Base-by-base conservation (phyloP, 1,140 invertebrate genomes). In the Heliconius eleuchia region DNA sequence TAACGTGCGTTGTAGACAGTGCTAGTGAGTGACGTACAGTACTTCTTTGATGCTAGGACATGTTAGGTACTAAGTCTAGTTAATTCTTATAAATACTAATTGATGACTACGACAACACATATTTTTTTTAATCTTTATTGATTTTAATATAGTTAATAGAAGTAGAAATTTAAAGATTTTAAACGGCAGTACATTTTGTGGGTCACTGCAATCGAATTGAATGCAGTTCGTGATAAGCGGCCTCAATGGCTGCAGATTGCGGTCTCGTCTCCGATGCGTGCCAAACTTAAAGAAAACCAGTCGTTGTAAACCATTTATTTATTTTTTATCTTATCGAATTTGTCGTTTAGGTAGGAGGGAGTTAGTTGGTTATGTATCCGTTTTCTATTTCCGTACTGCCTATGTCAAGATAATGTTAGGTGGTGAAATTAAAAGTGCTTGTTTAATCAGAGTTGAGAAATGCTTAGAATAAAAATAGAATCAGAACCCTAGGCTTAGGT, bases 121-220 rank as follows among this genome's bases (percentile, higher is more conserved):
- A 7, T 37, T 6, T 37, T 37, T 7, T 37, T 37, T 6, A 34
- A 34, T 34, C 34, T 37, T 7, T 37, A 37, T 37, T 37, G 34
- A 37, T 37, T 37, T 37, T 37, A 7, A 37, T 37, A 37, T 37
- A 19, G 13, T 55, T 55, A 57, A 57, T 57, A 57, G 7, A 57
- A 57, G 6, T 66, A 66, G 13, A 66, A 16, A 13, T 30, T 30
- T 16, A 27, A 70, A 71, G 57, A 60, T 73, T 73, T 39, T 73
- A 73, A 70, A 71, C 18, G 60, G 57, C 71, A 73, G 55, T 73
- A 78, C 71, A 74, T 70, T 90, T 88, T 90, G 78, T 88, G 85
- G 88, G 86, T 82, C 85, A 88, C 73, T 86, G 86, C 85, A 87
- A 82, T 88, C 72, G 81, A 81, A 87, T 87, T 82, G 66, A 80